Evolutionary conservation across 2,113 vertebrate genomes (phyloP).

Genomic region (Verasper variegatus): DNA sequence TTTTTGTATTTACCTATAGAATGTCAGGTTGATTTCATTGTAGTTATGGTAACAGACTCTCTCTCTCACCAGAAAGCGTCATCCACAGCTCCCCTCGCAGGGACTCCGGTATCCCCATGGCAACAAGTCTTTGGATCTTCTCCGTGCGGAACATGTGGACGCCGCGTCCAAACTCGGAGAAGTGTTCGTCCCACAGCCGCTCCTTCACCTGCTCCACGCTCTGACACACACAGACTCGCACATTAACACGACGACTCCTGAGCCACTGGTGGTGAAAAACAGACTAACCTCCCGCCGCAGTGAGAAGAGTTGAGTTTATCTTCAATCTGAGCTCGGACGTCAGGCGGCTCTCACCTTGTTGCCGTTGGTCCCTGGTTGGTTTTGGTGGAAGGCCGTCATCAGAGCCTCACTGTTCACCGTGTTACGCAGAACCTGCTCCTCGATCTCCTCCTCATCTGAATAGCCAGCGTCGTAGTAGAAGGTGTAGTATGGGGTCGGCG

Average conservation of each 20-base stretch:
- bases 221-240: slow-evolving; percentile 67
- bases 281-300: too few species aligned
- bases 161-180: slow-evolving; percentile 89
- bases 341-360: slow-evolving; percentile 61
- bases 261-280: too few species aligned
- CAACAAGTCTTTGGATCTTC: slow-evolving; percentile 90
- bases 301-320: too few species aligned
- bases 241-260: not conserved
- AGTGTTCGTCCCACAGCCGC: slow-evolving; percentile 92
- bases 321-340: not conserved
- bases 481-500: slow-evolving; percentile 79
- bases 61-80: slow-evolving; percentile 88
- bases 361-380: slow-evolving; percentile 71
- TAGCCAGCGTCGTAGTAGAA: slow-evolving; percentile 79
- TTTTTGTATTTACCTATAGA: too few species aligned
- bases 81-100: slow-evolving; percentile 95
- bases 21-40: too few species aligned
- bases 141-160: slow-evolving; percentile 97
- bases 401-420: slow-evolving; percentile 84
- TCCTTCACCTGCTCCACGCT: slow-evolving; percentile 86
- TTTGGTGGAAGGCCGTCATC: slow-evolving; percentile 84
- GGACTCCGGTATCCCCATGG: slow-evolving; percentile 93
- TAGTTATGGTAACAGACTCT: not conserved
- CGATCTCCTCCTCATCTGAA: slow-evolving; percentile 72
- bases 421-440: slow-evolving; percentile 79